Base-by-base conservation (phyloP, 2,113 vertebrate species). In the Albula goreensis region DNA sequence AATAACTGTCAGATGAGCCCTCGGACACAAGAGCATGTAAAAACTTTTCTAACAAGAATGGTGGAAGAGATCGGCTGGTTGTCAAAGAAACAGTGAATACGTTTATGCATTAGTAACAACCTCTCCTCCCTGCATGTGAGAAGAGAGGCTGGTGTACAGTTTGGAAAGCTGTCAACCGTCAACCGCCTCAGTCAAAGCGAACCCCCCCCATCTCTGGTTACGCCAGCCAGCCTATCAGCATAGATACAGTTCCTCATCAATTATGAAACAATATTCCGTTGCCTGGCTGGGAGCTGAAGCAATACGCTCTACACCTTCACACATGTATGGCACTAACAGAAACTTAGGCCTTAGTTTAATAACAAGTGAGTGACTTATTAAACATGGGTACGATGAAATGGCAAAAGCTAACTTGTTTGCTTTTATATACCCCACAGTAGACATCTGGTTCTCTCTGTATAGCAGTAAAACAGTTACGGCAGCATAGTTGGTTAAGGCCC, bases 231-330 rank as follows among this genome's bases (percentile, higher is more conserved):
- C 95, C 95, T 94, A 95, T 94, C 94, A 93, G 93, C 95, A 94
- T 81, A 31, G 95, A 96, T 95, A 94, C n/a, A 88, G 93, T 95
- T 95, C 92, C 96, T 93, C 93, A 96, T 99, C 89, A 98, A 99
- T 99, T 97, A 98, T 97, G 93, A 92, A 98, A 86, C 92, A 96
- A 96, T 95, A 95, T 98, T 98, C 97, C 97, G 95, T 92, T 95
- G 95, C 95, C 85, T 78, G 93, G 94, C 91, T 90, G 90, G 92
- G 31, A 84, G 82, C 78, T 66, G 86, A 80, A 86, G 89, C 85
- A 86, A 83, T 85, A 85, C 88, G 81, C 63, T 83, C 83, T 85
- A 63, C 63, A 86, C n/a, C 15, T 0, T 8, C 85, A 83, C 91
- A 93, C 89, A 51, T 85, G 78, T 79, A 87, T 87, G 83, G 85